A percentile compares a stretch with the other conserved stretches of the same genome.
Conservation (phyloP, 2,888 invertebrate species). For the Drosophila hamatofila region DNA sequence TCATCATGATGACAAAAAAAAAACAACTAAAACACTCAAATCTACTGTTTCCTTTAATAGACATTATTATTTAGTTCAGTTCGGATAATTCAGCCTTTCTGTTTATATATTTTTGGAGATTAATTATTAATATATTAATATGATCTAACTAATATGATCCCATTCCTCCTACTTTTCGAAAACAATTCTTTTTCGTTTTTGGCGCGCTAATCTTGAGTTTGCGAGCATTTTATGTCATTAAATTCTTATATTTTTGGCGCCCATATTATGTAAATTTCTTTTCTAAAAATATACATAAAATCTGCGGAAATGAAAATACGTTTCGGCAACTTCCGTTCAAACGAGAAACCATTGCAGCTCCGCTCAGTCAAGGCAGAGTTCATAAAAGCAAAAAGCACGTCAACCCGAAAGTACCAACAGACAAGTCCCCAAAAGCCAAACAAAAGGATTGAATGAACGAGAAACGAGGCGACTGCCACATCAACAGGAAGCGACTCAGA, state of each 20-base stretch:
- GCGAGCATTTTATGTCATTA: constrained; percentile 17
- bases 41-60: too few relatives aligned
- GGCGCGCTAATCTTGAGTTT: constrained; percentile 51
- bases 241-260: constrained; percentile 60
- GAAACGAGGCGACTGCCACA: constrained; percentile 40
- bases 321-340: constrained; percentile 70
- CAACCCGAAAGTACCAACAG: constrained; percentile 68
- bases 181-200: constrained; percentile 42
- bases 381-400: constrained; percentile 77
- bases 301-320: constrained; percentile 64
- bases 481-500: constrained; percentile 82
- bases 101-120: not conserved
- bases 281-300: constrained; percentile 22
- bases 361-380: constrained; percentile 57
- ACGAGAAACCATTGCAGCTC: constrained; percentile 38
- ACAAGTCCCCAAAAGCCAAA: constrained; percentile 50
- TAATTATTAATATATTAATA: not conserved
- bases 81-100: too few relatives aligned
- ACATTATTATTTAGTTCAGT: too few relatives aligned
- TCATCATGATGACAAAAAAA: too few relatives aligned
- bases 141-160: too few relatives aligned
- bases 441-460: constrained; percentile 29
- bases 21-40: not conserved
- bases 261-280: constrained; percentile 63
- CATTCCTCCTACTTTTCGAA: too few relatives aligned